Conservation (phyloP, 1,140 invertebrate genomes). For the Teleopsis dalmanni region DNA sequence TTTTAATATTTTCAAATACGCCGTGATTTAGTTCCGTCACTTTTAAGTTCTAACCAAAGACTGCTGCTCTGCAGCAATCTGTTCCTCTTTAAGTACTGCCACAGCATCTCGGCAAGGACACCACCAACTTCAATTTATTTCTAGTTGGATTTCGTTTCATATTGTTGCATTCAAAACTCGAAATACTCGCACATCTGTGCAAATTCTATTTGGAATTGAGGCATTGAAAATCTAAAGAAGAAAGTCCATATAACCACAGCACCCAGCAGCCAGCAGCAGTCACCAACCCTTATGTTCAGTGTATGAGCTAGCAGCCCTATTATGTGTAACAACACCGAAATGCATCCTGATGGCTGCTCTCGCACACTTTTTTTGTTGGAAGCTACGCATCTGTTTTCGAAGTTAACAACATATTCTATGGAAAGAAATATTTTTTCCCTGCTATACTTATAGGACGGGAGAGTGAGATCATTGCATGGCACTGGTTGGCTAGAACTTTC, state of each 20-base stretch:
- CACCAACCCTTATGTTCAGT: conserved; percentile 11
- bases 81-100: conserved; percentile 41
- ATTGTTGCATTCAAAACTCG: conserved; percentile 41
- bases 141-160: conserved; percentile 36
- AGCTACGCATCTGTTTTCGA: conserved; percentile 37
- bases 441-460: too few species aligned
- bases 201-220: conserved; percentile 26
- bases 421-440: too few species aligned
- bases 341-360: background rate
- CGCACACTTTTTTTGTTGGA: background rate
- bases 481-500: conserved; percentile 32
- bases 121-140: conserved; percentile 10
- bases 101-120: background rate
- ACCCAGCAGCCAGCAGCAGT: background rate
- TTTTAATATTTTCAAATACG: background rate
- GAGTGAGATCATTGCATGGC: too few species aligned
- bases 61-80: conserved; percentile 40
- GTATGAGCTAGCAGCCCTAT: too few species aligned
- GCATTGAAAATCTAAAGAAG: background rate
- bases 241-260: too few species aligned
- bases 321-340: too few species aligned
- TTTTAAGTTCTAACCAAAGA: conserved; percentile 35
- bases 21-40: conserved; percentile 13
- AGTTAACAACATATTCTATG: conserved; percentile 43
- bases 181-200: conserved; percentile 41